These are phyloP conservation scores for Tricholauxania praeusta DNA, from an alignment of 2,888 invertebrate species.

Conservation along the genomic window DNA sequence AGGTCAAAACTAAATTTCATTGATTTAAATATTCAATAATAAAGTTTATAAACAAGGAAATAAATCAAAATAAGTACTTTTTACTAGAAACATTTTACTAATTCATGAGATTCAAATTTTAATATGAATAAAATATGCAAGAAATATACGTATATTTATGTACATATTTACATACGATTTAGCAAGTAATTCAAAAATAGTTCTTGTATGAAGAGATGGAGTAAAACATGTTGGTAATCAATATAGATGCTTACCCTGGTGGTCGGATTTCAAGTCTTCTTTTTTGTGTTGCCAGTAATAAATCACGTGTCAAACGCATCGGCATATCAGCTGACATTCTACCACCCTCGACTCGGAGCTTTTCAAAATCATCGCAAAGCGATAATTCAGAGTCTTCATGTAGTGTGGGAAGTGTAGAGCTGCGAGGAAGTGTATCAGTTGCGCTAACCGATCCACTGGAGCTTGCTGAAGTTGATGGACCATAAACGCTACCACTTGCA, in stretches of 20 bases:
- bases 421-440: slow-evolving; percentile 69
- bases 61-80: too few relatives aligned
- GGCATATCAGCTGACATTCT: slow-evolving; percentile 66
- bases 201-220: too few relatives aligned
- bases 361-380: slow-evolving; percentile 66
- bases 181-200: too few relatives aligned
- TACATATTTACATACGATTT: too few relatives aligned
- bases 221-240: neutral
- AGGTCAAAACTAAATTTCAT: too few relatives aligned
- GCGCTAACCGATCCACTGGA: slow-evolving; percentile 68
- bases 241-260: slow-evolving; percentile 72
- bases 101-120: too few relatives aligned
- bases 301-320: slow-evolving; percentile 81
- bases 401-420: slow-evolving; percentile 80
- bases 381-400: slow-evolving; percentile 86
- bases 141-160: too few relatives aligned
- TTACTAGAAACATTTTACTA: too few relatives aligned
- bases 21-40: too few relatives aligned
- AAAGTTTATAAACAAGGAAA: too few relatives aligned
- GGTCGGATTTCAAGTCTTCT: slow-evolving; percentile 75
- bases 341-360: slow-evolving; percentile 60
- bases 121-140: too few relatives aligned
- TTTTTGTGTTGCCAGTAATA: slow-evolving; percentile 83
- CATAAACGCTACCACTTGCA: slow-evolving; percentile 66
- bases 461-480: slow-evolving; percentile 67